phyloP scores from a whole-genome alignment of 2,797 vertebrate genomes.

The Acrossocheilus wenchowensis region DNA sequence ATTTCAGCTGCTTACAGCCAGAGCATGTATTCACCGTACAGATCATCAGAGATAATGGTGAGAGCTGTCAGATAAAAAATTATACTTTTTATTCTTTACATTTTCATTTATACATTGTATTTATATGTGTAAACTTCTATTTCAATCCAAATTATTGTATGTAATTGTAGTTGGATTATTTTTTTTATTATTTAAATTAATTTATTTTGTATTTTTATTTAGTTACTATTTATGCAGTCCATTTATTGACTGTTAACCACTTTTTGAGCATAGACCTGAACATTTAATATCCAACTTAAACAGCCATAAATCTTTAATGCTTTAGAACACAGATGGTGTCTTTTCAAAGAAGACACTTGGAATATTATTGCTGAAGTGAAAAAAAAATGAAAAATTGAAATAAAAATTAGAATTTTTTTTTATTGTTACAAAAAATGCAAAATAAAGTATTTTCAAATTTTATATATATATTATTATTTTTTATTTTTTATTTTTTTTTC shows the following conservation, averaged over 20 bases:
- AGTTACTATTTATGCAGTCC: background rate
- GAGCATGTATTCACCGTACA: slow-evolving; percentile 70
- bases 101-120: background rate
- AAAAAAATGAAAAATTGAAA: too few species aligned
- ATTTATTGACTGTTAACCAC: background rate
- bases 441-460: too few species aligned
- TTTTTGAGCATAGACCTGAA: background rate
- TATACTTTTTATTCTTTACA: background rate
- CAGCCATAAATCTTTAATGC: background rate
- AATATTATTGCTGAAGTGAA: too few species aligned
- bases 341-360: too few species aligned
- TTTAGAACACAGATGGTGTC: background rate
- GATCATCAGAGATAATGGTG: slow-evolving; percentile 68
- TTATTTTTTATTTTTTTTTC: too few species aligned
- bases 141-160: background rate
- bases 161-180: background rate
- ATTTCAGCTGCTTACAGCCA: slow-evolving; percentile 69
- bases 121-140: background rate
- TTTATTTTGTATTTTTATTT: background rate
- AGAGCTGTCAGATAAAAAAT: slow-evolving; percentile 15
- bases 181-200: too few species aligned
- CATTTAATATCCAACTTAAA: background rate
- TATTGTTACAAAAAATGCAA: too few species aligned
- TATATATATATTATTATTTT: too few species aligned
- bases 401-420: too few species aligned